Evolutionary conservation across 2,797 vertebrate species (phyloP), one percentile per base, ranked within the genome.

Genomic region (Myoxocephalus aenaeus): DNA sequence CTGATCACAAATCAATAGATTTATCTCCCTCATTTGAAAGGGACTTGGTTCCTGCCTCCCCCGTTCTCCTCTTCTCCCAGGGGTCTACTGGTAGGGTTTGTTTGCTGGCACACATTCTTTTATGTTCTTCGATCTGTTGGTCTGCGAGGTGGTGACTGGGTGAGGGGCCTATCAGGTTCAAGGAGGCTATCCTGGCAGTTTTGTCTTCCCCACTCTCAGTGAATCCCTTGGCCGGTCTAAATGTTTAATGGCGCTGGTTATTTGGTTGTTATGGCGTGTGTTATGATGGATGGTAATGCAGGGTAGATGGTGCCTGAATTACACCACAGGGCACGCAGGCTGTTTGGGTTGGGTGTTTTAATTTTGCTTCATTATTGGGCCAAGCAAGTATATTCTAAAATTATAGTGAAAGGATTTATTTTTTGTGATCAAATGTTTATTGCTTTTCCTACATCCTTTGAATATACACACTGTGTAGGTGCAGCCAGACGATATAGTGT

Each of bases 1-100:
- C 91, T 92, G 89, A 93, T 93, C 90, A 86, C 73, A 87, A 86
- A 94, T 95, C 93, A 93, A 95, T 95, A 95, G 84, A 91, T 94
- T 93, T 93, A 90, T 92, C 86, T 90, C 86, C 81, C 82, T 87
- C 74, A 75, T 86, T 90, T 91, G 70, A 77, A 66, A 78, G 61
- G 70, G 83, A 77, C 76, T 87, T 65, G 69, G 82, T 78, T 69
- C 12, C 12, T 73, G 65, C 74, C 83, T 77, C 77, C 81, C 70
- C 71, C 67, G 64, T 82, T 81, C 75, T 83, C 82, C 83, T 87
- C 71, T 54, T 54, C 78, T 93, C 91, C 88, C 84, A 11, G 79
- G 93, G 89, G 90, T 81, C 73, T 63, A 12, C 86, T 81, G 85
- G 65, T 65, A 70, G 84, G 90, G 81, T 84, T 93, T 90, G 89